A percentile compares a stretch with the other conserved stretches of the same genome.
Conservation (phyloP, 1,140 invertebrate species). For the Cepaea nemoralis region DNA sequence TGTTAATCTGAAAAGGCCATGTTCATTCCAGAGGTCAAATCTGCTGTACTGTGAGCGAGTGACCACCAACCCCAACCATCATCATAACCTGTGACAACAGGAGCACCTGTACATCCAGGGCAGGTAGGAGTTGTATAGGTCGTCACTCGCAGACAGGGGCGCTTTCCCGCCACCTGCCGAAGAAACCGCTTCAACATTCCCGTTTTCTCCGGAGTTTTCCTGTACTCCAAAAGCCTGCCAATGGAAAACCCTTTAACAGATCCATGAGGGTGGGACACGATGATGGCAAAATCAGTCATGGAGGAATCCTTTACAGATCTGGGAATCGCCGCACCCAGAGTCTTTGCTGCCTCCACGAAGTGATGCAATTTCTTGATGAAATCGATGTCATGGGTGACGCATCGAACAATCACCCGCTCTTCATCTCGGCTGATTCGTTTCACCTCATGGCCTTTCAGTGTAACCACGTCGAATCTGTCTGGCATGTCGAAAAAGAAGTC, state of each 20-base stretch:
- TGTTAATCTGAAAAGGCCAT: too few species aligned
- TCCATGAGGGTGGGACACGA: conserved; percentile 32
- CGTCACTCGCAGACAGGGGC: background rate
- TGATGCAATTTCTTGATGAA: conserved; percentile 29
- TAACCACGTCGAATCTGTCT: conserved; percentile 16
- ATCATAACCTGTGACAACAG: conserved; percentile 33
- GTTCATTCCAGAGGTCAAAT: conserved; percentile 9
- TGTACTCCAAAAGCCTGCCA: conserved; percentile 27
- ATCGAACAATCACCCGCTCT: conserved; percentile 12
- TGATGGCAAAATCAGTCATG: conserved; percentile 39
- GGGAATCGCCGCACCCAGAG: background rate
- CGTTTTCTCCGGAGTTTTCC: conserved; percentile 11
- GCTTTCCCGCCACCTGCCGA: conserved; percentile 11
- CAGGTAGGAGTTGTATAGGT: conserved; percentile 26
- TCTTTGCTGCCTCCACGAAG: conserved; percentile 3
- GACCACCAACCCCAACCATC: conserved; percentile 33
- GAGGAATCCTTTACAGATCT: background rate
- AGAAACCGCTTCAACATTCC: conserved; percentile 21
- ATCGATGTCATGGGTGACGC: conserved; percentile 34
- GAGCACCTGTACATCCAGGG: conserved; percentile 33
- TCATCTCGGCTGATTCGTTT: background rate
- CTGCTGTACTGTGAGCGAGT: conserved; percentile 23
- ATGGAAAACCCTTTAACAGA: conserved; percentile 18
- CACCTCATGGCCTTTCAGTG: conserved; percentile 24
- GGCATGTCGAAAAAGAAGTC: conserved; percentile 38